A percentile compares a stretch with the other conserved stretches of the same genome.
Conservation (phyloP, 2,888 invertebrate genomes). For the Catocala fraxini region DNA sequence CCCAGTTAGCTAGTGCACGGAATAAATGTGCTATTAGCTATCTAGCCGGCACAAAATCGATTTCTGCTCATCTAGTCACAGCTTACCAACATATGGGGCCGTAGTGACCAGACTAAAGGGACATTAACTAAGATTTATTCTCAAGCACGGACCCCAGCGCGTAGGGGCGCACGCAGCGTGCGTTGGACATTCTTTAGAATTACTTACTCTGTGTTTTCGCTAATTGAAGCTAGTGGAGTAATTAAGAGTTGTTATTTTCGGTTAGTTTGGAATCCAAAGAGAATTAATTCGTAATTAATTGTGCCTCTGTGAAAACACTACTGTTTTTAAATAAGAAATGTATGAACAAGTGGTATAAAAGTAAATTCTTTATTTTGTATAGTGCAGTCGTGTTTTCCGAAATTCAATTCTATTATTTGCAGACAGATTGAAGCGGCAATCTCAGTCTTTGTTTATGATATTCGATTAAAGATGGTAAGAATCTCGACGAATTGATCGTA, state of each 20-base stretch:
- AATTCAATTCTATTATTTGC: too few species aligned
- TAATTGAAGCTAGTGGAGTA: conserved; percentile 15
- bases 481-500: neutral
- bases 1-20: conserved; percentile 3
- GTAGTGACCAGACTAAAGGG: conserved; percentile 78
- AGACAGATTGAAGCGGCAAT: too few species aligned
- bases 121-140: conserved; percentile 86
- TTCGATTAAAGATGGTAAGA: too few species aligned
- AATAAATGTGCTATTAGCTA: conserved; percentile 45
- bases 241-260: conserved; percentile 15
- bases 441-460: too few species aligned
- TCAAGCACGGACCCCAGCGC: conserved; percentile 58
- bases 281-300: too few species aligned
- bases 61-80: conserved; percentile 60
- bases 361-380: too few species aligned
- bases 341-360: too few species aligned
- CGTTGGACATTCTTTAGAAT: conserved; percentile 65
- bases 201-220: conserved; percentile 56
- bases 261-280: too few species aligned
- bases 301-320: too few species aligned
- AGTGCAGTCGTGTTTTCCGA: too few species aligned
- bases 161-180: conserved; percentile 65
- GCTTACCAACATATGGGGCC: conserved; percentile 67
- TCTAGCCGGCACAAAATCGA: conserved; percentile 61
- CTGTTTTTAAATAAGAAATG: too few species aligned